Conservation (phyloP, 92 coral and sea anemone genomes). For the Porites rus region DNA sequence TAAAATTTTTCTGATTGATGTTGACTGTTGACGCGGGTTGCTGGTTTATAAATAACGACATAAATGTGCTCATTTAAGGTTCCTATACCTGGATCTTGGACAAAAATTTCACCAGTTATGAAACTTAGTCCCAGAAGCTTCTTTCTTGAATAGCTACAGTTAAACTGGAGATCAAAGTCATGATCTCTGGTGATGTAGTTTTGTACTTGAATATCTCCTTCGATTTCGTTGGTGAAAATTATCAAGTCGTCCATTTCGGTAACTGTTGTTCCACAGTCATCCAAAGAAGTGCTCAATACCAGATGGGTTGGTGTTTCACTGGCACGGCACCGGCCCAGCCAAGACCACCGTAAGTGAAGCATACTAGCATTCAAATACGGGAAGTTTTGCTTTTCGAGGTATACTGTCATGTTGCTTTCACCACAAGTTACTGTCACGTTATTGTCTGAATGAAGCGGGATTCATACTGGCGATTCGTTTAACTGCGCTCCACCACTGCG, state of each 20-base stretch:
- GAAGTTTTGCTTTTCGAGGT: constrained; percentile 22
- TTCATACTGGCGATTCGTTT: too few relatives aligned
- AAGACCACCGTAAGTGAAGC: constrained; percentile 28
- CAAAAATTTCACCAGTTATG: constrained; percentile 10
- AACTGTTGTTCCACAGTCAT: constrained; percentile 8
- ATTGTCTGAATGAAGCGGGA: constrained; percentile 36
- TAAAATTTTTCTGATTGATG: too few relatives aligned
- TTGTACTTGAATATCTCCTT: neutral
- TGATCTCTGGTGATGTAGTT: constrained; percentile 7
- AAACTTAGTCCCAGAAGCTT: constrained; percentile 40
- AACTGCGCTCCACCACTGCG: too few relatives aligned
- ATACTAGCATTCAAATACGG: constrained; percentile 19
- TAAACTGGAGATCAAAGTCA: constrained; percentile 35
- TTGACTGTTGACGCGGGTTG: too few relatives aligned
- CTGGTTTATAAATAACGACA: too few relatives aligned
- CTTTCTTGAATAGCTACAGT: constrained; percentile 58
- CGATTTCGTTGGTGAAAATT: neutral
- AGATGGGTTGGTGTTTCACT: constrained; percentile 6
- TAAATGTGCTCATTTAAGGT: too few relatives aligned
- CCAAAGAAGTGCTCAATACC: neutral
- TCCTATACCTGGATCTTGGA: too few relatives aligned
- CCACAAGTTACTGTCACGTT: constrained; percentile 42
- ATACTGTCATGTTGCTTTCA: constrained; percentile 31
- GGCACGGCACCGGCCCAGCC: constrained; percentile 12
- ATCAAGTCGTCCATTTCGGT: neutral